Evolutionary conservation across 2,797 vertebrate genomes (phyloP).

Genomic region (Cryptoblepharus egeriae): DNA sequence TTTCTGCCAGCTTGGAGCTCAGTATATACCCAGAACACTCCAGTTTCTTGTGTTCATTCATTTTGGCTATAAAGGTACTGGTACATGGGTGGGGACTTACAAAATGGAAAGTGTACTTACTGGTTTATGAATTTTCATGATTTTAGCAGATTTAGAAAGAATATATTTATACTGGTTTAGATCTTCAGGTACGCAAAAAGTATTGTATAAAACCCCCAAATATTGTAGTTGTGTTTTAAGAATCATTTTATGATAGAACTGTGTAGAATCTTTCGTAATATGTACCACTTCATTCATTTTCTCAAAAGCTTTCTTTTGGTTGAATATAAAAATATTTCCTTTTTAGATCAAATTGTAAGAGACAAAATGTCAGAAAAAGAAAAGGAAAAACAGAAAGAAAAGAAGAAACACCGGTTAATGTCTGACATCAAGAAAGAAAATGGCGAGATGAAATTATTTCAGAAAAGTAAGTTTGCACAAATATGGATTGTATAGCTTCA

Average conservation of each 20-base stretch:
- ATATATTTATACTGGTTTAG: background rate
- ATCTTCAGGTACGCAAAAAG: background rate
- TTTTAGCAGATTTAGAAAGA: no score
- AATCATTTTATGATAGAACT: background rate
- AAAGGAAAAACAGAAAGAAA: slow-evolving; percentile 87
- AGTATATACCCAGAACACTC: no score
- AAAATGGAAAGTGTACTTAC: background rate
- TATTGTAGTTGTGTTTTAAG: background rate
- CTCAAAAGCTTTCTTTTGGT: background rate
- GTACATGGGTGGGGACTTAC: no score
- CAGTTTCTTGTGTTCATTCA: no score
- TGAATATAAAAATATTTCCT: slow-evolving; percentile 63
- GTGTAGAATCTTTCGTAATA: no score
- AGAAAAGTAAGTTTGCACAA: slow-evolving; percentile 85
- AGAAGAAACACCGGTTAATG: slow-evolving; percentile 92
- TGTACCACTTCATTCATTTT: slow-evolving; percentile 2
- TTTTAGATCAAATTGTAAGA: slow-evolving; percentile 84
- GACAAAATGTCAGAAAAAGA: slow-evolving; percentile 83
- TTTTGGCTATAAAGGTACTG: no score
- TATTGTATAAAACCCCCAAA: background rate
- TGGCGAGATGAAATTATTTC: slow-evolving; percentile 89
- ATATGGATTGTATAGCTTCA: background rate
- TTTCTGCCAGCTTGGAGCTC: no score
- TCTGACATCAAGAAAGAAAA: slow-evolving; percentile 96
- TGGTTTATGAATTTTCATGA: background rate